These are phyloP conservation scores for Drosophila prostipennis DNA, from an alignment of 2,888 invertebrate species.

Conservation along the genomic window DNA sequence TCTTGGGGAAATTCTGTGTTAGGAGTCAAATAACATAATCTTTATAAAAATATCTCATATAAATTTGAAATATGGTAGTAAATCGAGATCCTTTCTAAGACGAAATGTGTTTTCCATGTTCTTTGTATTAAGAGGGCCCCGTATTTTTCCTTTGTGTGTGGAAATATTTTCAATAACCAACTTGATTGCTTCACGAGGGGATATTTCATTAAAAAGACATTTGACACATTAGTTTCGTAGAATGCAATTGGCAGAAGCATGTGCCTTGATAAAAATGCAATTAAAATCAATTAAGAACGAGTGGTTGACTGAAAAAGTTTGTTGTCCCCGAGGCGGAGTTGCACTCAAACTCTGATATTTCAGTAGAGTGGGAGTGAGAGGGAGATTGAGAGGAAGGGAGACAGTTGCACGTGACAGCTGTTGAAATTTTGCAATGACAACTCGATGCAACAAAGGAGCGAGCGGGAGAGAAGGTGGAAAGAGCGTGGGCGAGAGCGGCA, in stretches of 20 bases:
- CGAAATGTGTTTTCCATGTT: not conserved
- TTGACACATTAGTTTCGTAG: conserved; percentile 29
- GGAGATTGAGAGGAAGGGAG: conserved; percentile 4
- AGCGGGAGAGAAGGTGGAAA: conserved; percentile 1
- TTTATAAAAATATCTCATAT: no score
- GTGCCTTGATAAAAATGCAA: conserved; percentile 68
- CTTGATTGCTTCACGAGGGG: conserved; percentile 3
- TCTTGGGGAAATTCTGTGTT: not conserved
- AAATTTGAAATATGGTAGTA: no score
- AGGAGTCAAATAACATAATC: not conserved
- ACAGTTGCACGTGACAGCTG: conserved; percentile 62
- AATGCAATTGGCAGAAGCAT: conserved; percentile 36
- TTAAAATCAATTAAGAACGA: conserved; percentile 74
- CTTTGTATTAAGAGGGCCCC: not conserved
- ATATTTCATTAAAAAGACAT: conserved; percentile 37
- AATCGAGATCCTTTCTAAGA: no score
- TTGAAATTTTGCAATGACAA: conserved; percentile 49
- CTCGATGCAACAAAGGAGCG: conserved; percentile 13
- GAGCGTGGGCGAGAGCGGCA: conserved; percentile 69
- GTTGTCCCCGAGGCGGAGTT: conserved; percentile 48
- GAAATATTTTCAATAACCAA: conserved; percentile 3
- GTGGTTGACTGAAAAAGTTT: conserved; percentile 35
- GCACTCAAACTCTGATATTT: conserved; percentile 29
- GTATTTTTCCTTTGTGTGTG: not conserved
- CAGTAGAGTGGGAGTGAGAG: not conserved